A percentile compares a stretch with the other conserved stretches of the same genome.
These are phyloP conservation scores for Oreohelix idahoensis DNA, from an alignment of 1,140 invertebrate genomes.

Conservation along the genomic window DNA sequence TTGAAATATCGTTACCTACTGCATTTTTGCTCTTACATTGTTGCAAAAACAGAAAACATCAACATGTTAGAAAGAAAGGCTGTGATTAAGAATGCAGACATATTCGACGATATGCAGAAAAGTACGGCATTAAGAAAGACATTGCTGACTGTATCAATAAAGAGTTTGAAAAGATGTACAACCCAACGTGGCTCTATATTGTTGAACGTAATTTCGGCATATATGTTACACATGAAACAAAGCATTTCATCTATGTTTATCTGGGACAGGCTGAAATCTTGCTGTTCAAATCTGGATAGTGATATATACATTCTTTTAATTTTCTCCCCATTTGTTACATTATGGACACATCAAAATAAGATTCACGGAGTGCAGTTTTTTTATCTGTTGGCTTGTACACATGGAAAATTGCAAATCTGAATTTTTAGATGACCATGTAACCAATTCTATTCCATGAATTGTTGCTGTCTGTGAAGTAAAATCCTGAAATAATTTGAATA, in stretches of 20 bases:
- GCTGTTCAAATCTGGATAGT: slow-evolving; percentile 60
- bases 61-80: slow-evolving; percentile 98
- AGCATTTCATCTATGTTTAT: slow-evolving; percentile 91
- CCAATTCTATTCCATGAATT: too few relatives aligned
- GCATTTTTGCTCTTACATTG: too few relatives aligned
- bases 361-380: too few relatives aligned
- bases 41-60: not conserved
- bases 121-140: slow-evolving; percentile 99
- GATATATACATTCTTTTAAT: too few relatives aligned
- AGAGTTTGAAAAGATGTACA: slow-evolving; percentile 98
- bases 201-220: slow-evolving; percentile 95
- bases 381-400: too few relatives aligned
- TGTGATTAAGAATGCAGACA: slow-evolving; percentile 99
- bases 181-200: slow-evolving; percentile 96
- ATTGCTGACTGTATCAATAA: slow-evolving; percentile 98
- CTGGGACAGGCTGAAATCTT: slow-evolving; percentile 59
- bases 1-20: too few relatives aligned
- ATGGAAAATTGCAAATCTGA: too few relatives aligned
- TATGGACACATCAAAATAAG: too few relatives aligned
- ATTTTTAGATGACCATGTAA: too few relatives aligned
- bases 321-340: too few relatives aligned
- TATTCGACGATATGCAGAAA: slow-evolving; percentile 99
- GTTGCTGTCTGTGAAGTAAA: too few relatives aligned
- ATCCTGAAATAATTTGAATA: too few relatives aligned
- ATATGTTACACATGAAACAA: slow-evolving; percentile 96